phyloP scores from a whole-genome alignment of 2,888 invertebrate genomes.

The Rutpela maculata region DNA sequence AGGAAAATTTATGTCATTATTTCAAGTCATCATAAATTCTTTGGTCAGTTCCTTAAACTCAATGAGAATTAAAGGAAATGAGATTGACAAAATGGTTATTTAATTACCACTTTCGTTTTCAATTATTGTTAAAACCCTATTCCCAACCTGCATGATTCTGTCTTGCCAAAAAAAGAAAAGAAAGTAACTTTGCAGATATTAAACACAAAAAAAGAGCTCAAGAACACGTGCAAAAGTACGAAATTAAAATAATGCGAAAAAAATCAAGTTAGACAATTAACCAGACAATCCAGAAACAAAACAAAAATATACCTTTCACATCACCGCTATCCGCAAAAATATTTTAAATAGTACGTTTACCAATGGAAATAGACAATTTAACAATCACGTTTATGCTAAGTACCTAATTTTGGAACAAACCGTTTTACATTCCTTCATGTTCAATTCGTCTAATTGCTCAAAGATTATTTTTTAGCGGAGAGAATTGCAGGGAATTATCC shows the following conservation, averaged over 20 bases:
- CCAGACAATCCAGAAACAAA: background rate
- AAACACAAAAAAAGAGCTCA: background rate
- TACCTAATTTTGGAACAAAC: constrained; percentile 20
- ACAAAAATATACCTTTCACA: background rate
- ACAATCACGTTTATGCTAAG: constrained; percentile 30
- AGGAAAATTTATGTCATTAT: too few species aligned
- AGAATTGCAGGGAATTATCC: constrained; percentile 23
- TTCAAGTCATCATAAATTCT: too few species aligned
- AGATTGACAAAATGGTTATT: too few species aligned
- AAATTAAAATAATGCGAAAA: background rate
- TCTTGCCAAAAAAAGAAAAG: too few species aligned
- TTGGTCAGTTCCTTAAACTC: too few species aligned
- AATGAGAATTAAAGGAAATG: too few species aligned
- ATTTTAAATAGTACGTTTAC: constrained; percentile 27
- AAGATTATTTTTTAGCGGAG: constrained; percentile 10
- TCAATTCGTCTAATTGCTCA: constrained; percentile 29
- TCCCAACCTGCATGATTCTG: too few species aligned
- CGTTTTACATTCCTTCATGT: constrained; percentile 31
- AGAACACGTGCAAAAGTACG: background rate
- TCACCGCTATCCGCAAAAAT: constrained; percentile 20
- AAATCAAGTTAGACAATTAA: background rate
- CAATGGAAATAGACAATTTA: constrained; percentile 33
- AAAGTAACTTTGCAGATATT: background rate
- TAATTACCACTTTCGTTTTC: too few species aligned
- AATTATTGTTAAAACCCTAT: too few species aligned